phyloP scores from a whole-genome alignment of 2,888 invertebrate species.

The Plutella xylostella region DNA sequence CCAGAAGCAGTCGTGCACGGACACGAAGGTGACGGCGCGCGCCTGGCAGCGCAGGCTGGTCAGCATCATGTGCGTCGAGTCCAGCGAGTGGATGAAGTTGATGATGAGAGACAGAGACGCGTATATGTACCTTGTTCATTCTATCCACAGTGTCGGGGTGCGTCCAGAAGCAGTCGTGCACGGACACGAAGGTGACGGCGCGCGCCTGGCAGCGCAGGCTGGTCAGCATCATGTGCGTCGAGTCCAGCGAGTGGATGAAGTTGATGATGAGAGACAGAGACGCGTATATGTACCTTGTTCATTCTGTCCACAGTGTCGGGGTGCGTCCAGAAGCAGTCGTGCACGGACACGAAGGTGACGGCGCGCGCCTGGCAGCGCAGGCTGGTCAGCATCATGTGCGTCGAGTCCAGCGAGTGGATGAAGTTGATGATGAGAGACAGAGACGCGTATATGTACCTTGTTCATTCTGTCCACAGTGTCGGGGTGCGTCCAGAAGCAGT shows the following conservation, averaged over 20 bases:
- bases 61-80: slow-evolving; percentile 99
- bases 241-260: slow-evolving; percentile 98
- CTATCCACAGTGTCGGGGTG: slow-evolving; percentile 87
- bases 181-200: slow-evolving; percentile 93
- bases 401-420: slow-evolving; percentile 97
- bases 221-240: slow-evolving; percentile 99
- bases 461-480: slow-evolving; percentile 89
- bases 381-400: slow-evolving; percentile 99
- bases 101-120: no score
- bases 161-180: slow-evolving; percentile 99
- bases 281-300: slow-evolving; percentile 91
- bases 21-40: slow-evolving; percentile 88
- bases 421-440: no score
- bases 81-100: slow-evolving; percentile 98
- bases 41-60: slow-evolving; percentile 91
- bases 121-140: slow-evolving; percentile 92
- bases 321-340: slow-evolving; percentile 99
- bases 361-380: slow-evolving; percentile 85
- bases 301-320: slow-evolving; percentile 86
- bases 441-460: no score
- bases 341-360: slow-evolving; percentile 95
- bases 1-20: slow-evolving; percentile 99
- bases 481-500: slow-evolving; percentile 99
- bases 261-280: no score
- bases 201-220: slow-evolving; percentile 86